phyloP scores from a whole-genome alignment of 92 coral and sea anemone species.

The Epizoanthus scotinus region DNA sequence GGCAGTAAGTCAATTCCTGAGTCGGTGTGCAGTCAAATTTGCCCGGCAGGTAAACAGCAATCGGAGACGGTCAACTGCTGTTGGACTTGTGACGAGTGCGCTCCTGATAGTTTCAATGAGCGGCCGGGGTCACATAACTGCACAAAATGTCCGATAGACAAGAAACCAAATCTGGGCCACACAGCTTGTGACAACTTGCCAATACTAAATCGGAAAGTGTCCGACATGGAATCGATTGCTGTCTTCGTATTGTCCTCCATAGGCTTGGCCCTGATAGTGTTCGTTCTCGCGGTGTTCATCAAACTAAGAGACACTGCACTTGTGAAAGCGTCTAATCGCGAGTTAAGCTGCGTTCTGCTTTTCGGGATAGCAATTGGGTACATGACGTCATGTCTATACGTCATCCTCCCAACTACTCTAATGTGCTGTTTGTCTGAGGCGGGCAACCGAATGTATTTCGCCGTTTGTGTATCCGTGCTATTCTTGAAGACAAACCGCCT shows the following conservation, averaged over 20 bases:
- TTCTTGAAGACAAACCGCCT: constrained; percentile 74
- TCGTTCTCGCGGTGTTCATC: constrained; percentile 52
- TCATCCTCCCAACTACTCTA: constrained; percentile 44
- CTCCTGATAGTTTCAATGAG: constrained; percentile 43
- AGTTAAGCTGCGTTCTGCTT: constrained; percentile 61
- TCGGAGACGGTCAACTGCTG: constrained; percentile 66
- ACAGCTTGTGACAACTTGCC: constrained; percentile 58
- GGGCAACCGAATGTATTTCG: constrained; percentile 44
- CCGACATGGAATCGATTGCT: constrained; percentile 45
- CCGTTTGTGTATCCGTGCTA: constrained; percentile 65
- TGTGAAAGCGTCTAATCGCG: constrained; percentile 71
- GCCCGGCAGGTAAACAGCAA: constrained; percentile 68
- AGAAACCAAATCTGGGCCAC: constrained; percentile 51
- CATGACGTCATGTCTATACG: constrained; percentile 46
- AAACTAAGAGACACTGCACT: constrained; percentile 62
- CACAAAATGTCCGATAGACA: constrained; percentile 54
- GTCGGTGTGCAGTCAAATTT: constrained; percentile 66
- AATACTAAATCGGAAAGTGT: constrained; percentile 38
- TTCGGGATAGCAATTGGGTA: constrained; percentile 60
- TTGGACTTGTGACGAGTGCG: constrained; percentile 75
- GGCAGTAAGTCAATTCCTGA: constrained; percentile 53
- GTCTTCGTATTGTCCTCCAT: constrained; percentile 44
- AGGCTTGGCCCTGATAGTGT: constrained; percentile 29
- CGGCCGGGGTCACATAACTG: constrained; percentile 65
- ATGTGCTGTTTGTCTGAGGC: constrained; percentile 51